Conservation (phyloP, 2,113 vertebrate genomes). For the Chauna torquata region DNA sequence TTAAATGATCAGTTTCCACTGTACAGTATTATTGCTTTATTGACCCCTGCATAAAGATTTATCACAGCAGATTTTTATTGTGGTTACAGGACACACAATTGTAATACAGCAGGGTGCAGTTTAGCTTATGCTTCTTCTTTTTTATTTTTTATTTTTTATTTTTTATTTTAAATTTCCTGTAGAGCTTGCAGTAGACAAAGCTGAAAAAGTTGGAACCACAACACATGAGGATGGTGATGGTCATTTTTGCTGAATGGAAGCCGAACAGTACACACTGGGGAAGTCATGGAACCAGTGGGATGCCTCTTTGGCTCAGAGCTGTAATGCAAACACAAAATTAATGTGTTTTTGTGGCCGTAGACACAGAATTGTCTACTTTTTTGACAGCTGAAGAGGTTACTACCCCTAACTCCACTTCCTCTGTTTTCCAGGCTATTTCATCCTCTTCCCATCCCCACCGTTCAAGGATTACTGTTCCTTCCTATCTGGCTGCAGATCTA, state of each 20-base stretch:
- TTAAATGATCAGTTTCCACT: constrained; percentile 73
- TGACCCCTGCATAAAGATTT: constrained; percentile 75
- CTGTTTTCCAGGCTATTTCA: not conserved
- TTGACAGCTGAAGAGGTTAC: not conserved
- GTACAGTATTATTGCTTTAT: constrained; percentile 75
- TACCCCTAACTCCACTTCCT: not conserved
- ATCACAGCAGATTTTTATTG: constrained; percentile 67
- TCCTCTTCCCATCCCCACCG: not conserved
- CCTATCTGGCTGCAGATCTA: not conserved
- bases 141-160: no score
- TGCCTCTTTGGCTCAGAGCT: not conserved
- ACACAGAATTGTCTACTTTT: not conserved
- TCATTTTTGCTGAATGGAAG: not conserved
- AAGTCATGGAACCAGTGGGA: not conserved
- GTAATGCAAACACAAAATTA: not conserved
- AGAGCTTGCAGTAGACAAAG: not conserved
- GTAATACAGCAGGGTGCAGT: constrained; percentile 53
- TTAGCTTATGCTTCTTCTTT: constrained; percentile 69
- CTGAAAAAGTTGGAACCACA: not conserved
- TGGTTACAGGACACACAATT: constrained; percentile 63
- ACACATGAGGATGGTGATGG: not conserved
- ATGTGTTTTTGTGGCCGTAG: not conserved
- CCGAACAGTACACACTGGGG: not conserved
- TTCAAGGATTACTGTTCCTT: not conserved
- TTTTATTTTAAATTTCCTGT: constrained; percentile 50